Conservation (phyloP, 1,140 invertebrate genomes). For the Cydia amplana region DNA sequence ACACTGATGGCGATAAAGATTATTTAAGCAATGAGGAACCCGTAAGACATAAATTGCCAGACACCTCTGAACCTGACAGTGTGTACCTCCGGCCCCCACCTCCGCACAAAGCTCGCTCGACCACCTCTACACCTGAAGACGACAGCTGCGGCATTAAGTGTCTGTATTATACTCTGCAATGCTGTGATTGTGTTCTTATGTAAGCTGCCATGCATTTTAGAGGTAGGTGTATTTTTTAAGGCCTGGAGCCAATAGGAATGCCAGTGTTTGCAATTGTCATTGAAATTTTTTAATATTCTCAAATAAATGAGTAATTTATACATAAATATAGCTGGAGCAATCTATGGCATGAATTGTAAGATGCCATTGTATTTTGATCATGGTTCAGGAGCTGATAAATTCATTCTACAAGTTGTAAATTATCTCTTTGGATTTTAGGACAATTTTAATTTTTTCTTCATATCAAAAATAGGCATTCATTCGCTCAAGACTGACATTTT, state of each 20-base stretch:
- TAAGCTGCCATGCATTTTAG: constrained; percentile 46
- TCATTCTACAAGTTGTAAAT: too few relatives aligned
- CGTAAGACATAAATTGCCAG: constrained; percentile 40
- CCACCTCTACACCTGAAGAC: constrained; percentile 56
- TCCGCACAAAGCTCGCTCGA: constrained; percentile 52
- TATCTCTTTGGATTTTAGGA: too few relatives aligned
- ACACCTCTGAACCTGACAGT: constrained; percentile 62
- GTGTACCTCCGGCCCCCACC: constrained; percentile 62
- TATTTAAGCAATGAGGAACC: constrained; percentile 50
- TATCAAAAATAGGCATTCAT: too few relatives aligned
- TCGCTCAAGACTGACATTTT: too few relatives aligned
- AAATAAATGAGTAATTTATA: neutral
- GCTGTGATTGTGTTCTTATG: constrained; percentile 73
- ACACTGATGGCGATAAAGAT: constrained; percentile 42
- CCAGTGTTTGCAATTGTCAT: neutral
- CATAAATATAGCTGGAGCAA: too few relatives aligned
- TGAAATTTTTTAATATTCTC: too few relatives aligned
- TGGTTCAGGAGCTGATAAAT: too few relatives aligned
- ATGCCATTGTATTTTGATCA: too few relatives aligned
- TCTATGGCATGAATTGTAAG: too few relatives aligned
- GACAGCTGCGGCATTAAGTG: constrained; percentile 73
- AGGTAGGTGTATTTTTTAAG: constrained; percentile 15
- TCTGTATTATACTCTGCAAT: constrained; percentile 71
- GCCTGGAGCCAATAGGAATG: neutral
- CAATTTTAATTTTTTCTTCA: too few relatives aligned